phyloP scores from a whole-genome alignment of 2,888 invertebrate genomes.

The Seira ritae region DNA sequence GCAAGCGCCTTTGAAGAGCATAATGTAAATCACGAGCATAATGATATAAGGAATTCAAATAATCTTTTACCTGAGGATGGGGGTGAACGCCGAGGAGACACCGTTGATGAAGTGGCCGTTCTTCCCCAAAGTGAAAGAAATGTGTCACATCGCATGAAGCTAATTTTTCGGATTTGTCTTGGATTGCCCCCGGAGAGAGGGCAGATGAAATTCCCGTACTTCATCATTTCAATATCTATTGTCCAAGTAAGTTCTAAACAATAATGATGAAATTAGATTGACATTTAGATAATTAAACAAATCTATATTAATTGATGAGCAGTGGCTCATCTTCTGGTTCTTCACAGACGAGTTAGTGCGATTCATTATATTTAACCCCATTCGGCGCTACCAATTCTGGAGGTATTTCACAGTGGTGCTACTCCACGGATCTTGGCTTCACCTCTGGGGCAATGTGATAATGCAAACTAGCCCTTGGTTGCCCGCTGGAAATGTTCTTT shows the following conservation, averaged over 20 bases:
- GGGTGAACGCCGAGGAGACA: too few species aligned
- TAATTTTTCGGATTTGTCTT: conserved; percentile 27
- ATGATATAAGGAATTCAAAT: too few species aligned
- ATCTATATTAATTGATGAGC: not conserved
- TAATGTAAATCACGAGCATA: too few species aligned
- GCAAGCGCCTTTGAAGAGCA: too few species aligned
- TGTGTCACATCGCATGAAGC: conserved; percentile 33
- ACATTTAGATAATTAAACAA: not conserved
- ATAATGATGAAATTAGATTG: too few species aligned
- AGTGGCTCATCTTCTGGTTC: conserved; percentile 73
- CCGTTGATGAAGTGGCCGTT: conserved; percentile 43
- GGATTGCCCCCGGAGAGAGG: conserved; percentile 35
- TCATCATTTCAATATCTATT: conserved; percentile 44
- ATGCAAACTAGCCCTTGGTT: conserved; percentile 51
- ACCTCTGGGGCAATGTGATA: conserved; percentile 51
- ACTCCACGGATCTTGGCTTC: conserved; percentile 84
- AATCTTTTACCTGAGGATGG: conserved; percentile 14
- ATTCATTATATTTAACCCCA: conserved; percentile 80
- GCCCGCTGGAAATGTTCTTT: conserved; percentile 42
- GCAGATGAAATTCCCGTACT: conserved; percentile 46
- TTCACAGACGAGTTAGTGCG: conserved; percentile 61
- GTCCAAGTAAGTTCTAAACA: conserved; percentile 27
- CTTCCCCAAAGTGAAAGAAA: conserved; percentile 47
- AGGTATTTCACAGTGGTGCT: conserved; percentile 87
- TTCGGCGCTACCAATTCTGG: conserved; percentile 84